Evolutionary conservation across 2,797 vertebrate species (phyloP), one percentile per base, ranked within the genome.

Genomic region (Chanos chanos): DNA sequence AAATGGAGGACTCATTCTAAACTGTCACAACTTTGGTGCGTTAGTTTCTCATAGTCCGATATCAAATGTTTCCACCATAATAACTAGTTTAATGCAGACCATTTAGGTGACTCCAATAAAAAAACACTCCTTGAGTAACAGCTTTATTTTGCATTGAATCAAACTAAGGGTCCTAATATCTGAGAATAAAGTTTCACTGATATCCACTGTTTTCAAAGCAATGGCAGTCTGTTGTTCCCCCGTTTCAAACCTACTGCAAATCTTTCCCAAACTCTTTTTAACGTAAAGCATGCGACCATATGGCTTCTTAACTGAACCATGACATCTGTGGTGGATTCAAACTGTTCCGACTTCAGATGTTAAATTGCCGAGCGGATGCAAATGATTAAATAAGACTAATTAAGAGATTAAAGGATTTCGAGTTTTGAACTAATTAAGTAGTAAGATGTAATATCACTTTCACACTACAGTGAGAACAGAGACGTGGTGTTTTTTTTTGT

Each of bases 231-330:
- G 54, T 36, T 54, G 63, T 75, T 44, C 64, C 37, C 30, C 61
- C 58, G 54, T 10, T 67, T 72, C 72, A 77, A 81, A 83, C 81
- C 52, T 73, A 60, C 63, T 68, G 36, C 43, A 74, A 68, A 74
- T 73, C 30, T 39, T 66, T 48, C 47, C 65, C 68, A 77, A 72
- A 62, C 55, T 56, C 40, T 55, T 50, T 64, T 64, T 62, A 71
- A 64, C 54, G 16, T 66, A 61, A 58, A 56, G 61, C 68, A 63
- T 50, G 51, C 44, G 31, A 41, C 71, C 76, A 78, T 72, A 78
- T 79, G 75, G 64, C 60, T 56, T 41, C 25, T 37, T 40, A 54
- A 61, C 64, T 57, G 48, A 69, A 73, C 67, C 62, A 45, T 67
- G 57, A 76, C 68, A 64, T 72, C 76, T 77, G 78, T 53, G 61